A percentile compares a stretch with the other conserved stretches of the same genome.
Conservation (phyloP, 2,888 invertebrate genomes). For the Ischnus inquisitorius region DNA sequence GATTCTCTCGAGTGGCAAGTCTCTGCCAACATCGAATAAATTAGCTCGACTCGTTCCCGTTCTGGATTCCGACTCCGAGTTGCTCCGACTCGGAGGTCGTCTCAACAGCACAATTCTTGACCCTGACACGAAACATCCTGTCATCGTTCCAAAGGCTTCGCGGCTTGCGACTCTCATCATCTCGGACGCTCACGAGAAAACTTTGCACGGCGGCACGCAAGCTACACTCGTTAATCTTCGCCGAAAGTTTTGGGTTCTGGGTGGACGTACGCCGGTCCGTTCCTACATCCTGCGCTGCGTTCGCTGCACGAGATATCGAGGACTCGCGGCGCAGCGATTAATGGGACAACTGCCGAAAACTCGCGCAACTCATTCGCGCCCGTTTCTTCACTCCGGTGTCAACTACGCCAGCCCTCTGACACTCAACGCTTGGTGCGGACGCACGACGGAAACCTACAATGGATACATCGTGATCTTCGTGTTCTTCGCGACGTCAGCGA, state of each 20-base stretch:
- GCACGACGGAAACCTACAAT: too few relatives aligned
- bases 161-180: constrained; percentile 51
- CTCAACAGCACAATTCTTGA: constrained; percentile 44
- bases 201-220: constrained; percentile 66
- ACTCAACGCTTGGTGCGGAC: too few relatives aligned
- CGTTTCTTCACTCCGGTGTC: too few relatives aligned
- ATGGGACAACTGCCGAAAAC: constrained; percentile 65
- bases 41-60: constrained; percentile 33
- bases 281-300: constrained; percentile 58
- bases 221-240: constrained; percentile 50
- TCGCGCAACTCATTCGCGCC: neutral
- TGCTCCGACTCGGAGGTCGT: constrained; percentile 57
- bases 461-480: too few relatives aligned
- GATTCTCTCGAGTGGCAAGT: constrained; percentile 3
- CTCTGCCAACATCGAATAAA: constrained; percentile 35
- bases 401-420: too few relatives aligned
- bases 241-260: constrained; percentile 56
- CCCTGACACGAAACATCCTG: constrained; percentile 40
- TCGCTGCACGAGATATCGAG: constrained; percentile 13
- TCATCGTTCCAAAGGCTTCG: constrained; percentile 43
- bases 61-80: constrained; percentile 33
- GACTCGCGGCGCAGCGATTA: constrained; percentile 12
- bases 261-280: constrained; percentile 48
- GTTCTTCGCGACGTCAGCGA: too few relatives aligned
- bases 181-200: constrained; percentile 50